phyloP scores from a whole-genome alignment of 2,888 invertebrate genomes.

The Melieria crassipennis region DNA sequence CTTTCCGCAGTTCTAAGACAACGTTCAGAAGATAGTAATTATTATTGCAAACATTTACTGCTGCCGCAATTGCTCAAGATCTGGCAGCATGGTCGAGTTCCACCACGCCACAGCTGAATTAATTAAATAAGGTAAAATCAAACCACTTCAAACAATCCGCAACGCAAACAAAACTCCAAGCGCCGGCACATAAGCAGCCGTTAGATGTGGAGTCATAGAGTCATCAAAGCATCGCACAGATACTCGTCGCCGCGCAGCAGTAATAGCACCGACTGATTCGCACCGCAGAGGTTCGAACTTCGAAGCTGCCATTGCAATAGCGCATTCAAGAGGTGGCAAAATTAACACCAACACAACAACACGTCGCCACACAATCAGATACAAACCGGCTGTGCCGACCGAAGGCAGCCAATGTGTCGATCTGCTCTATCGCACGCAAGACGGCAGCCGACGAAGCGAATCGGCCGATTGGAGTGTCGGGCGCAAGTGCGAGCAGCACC shows the following conservation, averaged over 20 bases:
- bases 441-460: constrained; percentile 9
- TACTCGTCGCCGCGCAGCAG: background rate
- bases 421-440: constrained; percentile 16
- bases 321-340: constrained; percentile 35
- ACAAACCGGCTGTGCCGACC: constrained; percentile 28
- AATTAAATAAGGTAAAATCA: too few relatives aligned
- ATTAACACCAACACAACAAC: constrained; percentile 5
- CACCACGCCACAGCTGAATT: too few relatives aligned
- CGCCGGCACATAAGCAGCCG: constrained; percentile 17
- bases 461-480: background rate
- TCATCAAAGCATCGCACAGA: constrained; percentile 15
- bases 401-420: background rate
- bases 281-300: constrained; percentile 49
- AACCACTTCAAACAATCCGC: constrained; percentile 27
- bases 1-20: too few relatives aligned
- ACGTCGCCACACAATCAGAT: constrained; percentile 17
- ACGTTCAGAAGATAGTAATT: too few relatives aligned
- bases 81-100: too few relatives aligned
- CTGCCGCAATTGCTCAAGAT: too few relatives aligned
- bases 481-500: background rate
- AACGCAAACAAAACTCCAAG: constrained; percentile 29
- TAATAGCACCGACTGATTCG: constrained; percentile 5
- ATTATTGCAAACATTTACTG: too few relatives aligned
- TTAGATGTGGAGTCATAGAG: constrained; percentile 1
- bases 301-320: constrained; percentile 42